A percentile compares a stretch with the other conserved stretches of the same genome.
phyloP scores from a whole-genome alignment of 2,888 invertebrate species.

The Pherbina coryleti region DNA sequence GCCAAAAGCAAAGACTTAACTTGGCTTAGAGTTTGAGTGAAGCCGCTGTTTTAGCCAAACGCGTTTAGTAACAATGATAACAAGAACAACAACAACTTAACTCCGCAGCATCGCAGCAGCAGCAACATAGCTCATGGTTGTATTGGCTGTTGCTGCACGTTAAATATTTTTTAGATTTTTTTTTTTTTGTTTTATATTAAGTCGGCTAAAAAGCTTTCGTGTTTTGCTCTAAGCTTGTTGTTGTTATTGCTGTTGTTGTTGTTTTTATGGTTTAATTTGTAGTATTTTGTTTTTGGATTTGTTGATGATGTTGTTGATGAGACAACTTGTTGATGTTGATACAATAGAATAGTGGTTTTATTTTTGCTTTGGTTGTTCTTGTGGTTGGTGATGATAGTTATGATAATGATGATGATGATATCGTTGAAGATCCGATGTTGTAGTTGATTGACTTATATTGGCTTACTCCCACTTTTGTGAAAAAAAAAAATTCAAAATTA shows the following conservation, averaged over 20 bases:
- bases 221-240: neutral
- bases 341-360: neutral
- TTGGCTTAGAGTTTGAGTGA: conserved; percentile 44
- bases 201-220: conserved; percentile 8
- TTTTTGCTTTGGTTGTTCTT: neutral
- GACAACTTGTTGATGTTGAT: conserved; percentile 11
- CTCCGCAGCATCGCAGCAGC: conserved; percentile 12
- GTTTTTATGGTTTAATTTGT: conserved; percentile 9
- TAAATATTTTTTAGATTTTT: neutral
- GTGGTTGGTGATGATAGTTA: neutral
- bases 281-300: neutral
- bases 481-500: conserved; percentile 16
- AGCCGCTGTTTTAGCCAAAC: conserved; percentile 35
- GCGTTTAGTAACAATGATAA: neutral
- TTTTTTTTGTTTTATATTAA: neutral
- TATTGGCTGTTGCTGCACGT: neutral
- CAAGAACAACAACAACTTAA: conserved; percentile 13
- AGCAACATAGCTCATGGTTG: neutral
- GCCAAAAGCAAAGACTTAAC: conserved; percentile 51
- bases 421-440: neutral
- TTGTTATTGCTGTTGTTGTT: conserved; percentile 14
- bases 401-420: neutral
- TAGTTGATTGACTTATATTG: neutral
- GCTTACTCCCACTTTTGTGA: too few species aligned
- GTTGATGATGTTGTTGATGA: conserved; percentile 1